A percentile compares a stretch with the other conserved stretches of the same genome.
phyloP scores from a whole-genome alignment of 1,140 invertebrate species.

The Diorhabda sublineata region DNA sequence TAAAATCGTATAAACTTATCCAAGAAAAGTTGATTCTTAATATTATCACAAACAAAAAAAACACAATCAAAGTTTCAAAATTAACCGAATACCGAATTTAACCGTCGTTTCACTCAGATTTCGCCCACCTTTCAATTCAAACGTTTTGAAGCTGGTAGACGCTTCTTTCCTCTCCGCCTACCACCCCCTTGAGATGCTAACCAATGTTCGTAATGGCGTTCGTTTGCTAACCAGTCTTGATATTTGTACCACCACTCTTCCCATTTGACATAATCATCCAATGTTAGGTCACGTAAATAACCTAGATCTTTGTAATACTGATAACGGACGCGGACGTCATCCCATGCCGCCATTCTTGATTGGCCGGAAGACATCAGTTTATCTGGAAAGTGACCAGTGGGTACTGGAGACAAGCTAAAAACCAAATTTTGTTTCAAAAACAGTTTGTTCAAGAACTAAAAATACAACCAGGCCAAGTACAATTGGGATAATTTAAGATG shows the following conservation, averaged over 20 bases:
- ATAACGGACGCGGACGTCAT: slow-evolving; percentile 77
- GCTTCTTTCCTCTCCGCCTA: slow-evolving; percentile 46
- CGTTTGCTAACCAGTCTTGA: slow-evolving; percentile 83
- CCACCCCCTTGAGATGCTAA: slow-evolving; percentile 41
- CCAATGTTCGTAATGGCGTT: slow-evolving; percentile 76
- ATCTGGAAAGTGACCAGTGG: slow-evolving; percentile 71
- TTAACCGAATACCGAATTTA: not conserved
- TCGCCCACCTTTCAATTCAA: slow-evolving; percentile 18
- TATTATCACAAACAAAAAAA: too few relatives aligned
- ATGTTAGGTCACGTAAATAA: slow-evolving; percentile 69
- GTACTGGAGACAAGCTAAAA: slow-evolving; percentile 60
- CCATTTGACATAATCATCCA: slow-evolving; percentile 86
- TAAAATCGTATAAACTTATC: too few relatives aligned
- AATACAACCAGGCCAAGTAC: too few relatives aligned
- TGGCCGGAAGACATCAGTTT: slow-evolving; percentile 65
- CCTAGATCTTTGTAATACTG: slow-evolving; percentile 83
- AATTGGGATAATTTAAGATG: too few relatives aligned
- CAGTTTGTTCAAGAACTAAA: too few relatives aligned
- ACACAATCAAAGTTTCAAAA: too few relatives aligned
- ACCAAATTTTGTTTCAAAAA: too few relatives aligned
- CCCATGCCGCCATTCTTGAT: slow-evolving; percentile 74
- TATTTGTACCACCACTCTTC: slow-evolving; percentile 93
- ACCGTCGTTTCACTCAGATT: not conserved
- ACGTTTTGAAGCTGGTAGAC: slow-evolving; percentile 34
- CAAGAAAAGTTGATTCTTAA: too few relatives aligned